Percentiles rank a stretch among this genome's conserved stretches.
Evolutionary conservation across 2,888 invertebrate species (phyloP).

Genomic region (Noctua pronuba): DNA sequence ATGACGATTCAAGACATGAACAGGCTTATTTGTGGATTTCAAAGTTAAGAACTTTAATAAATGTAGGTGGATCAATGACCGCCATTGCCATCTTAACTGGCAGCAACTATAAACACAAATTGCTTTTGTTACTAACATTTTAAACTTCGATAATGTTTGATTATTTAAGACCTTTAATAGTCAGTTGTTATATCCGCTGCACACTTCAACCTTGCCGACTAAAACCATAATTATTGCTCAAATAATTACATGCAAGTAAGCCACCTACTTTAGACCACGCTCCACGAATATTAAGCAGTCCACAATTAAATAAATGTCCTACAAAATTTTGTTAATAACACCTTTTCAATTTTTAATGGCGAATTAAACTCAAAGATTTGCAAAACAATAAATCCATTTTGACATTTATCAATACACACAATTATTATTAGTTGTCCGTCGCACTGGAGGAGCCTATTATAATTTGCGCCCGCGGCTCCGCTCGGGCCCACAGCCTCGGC

Average conservation of each 20-base stretch:
- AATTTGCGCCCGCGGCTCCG: conserved; percentile 75
- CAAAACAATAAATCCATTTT: conserved; percentile 68
- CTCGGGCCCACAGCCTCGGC: conserved; percentile 59
- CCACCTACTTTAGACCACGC: conserved; percentile 58
- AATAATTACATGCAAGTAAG: conserved; percentile 70
- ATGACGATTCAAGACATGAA: no score
- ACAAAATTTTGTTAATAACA: conserved; percentile 37
- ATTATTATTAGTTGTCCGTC: conserved; percentile 72
- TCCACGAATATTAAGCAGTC: conserved; percentile 42
- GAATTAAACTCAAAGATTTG: conserved; percentile 26
- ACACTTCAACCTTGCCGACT: conserved; percentile 52
- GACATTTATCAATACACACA: conserved; percentile 79
- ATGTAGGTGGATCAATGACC: no score
- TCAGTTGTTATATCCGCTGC: conserved; percentile 36
- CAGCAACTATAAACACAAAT: no score
- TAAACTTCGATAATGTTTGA: neutral
- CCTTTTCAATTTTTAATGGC: conserved; percentile 13
- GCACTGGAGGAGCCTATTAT: conserved; percentile 67
- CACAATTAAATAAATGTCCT: conserved; percentile 28
- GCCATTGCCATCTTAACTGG: no score
- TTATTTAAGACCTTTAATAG: conserved; percentile 33
- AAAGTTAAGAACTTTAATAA: no score
- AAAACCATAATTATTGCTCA: conserved; percentile 66
- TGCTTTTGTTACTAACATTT: conserved; percentile 7
- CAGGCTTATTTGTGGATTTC: no score